A percentile compares a stretch with the other conserved stretches of the same genome.
These are phyloP conservation scores for Aplidium turbinatum DNA, from an alignment of 23 tunicate genomes.

Conservation along the genomic window DNA sequence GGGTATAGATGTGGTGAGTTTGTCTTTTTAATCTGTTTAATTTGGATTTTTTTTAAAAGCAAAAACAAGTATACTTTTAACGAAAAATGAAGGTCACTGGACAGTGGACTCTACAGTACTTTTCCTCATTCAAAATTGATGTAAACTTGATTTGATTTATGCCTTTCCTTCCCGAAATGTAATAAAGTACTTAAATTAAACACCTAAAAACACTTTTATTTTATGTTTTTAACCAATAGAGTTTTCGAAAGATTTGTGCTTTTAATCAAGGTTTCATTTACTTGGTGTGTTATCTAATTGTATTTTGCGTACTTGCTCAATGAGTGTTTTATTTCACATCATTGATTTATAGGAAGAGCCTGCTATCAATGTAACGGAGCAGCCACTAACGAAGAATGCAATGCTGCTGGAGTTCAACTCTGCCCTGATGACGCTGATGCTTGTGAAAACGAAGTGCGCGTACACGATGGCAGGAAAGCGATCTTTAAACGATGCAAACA, in stretches of 20 bases:
- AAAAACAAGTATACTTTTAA: neutral
- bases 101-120: too few relatives aligned
- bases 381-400: constrained; percentile 82
- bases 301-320: neutral
- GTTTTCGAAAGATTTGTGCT: too few relatives aligned
- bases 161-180: too few relatives aligned
- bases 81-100: too few relatives aligned
- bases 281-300: neutral
- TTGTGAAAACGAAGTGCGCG: constrained; percentile 97
- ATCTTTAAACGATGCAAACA: constrained; percentile 99
- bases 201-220: too few relatives aligned
- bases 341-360: constrained; percentile 60
- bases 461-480: constrained; percentile 67
- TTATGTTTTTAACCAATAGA: too few relatives aligned
- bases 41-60: neutral
- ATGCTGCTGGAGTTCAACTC: constrained; percentile 55
- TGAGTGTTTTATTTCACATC: neutral
- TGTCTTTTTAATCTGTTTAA: neutral
- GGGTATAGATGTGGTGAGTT: constrained; percentile 82
- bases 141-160: too few relatives aligned
- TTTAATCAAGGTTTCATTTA: too few relatives aligned
- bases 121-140: too few relatives aligned
- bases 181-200: too few relatives aligned
- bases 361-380: constrained; percentile 85
- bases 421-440: constrained; percentile 89